Base-by-base conservation (phyloP, 2,888 invertebrate species). In the Helicoverpa assulta region DNA sequence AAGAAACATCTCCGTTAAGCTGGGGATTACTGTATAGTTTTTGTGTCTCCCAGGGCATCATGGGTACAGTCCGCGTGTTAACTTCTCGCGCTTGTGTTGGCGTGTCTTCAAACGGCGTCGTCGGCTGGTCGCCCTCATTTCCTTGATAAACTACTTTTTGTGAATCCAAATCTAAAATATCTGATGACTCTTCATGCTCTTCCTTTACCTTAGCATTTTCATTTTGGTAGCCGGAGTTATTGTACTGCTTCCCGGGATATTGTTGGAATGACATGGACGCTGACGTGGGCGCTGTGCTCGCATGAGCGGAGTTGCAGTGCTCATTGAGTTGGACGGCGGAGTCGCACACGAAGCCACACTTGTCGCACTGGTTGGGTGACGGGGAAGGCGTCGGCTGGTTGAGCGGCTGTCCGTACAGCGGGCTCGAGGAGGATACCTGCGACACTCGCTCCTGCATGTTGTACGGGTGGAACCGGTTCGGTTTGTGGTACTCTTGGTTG, bases 121-220 rank as follows among this genome's bases (percentile, higher is more conserved):
- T 93, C 54, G 90, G 91, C 63, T 90, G 91, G 47, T 95, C 95
- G 65, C 96, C 96, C 83, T 96, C 97, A 83, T 96, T 96, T 68
- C 97, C 97, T 79, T 96, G 96, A 85, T 97, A 97, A 1, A 98
- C 98, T 78, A 98, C 98, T 94, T 98, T 98, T 88, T 98, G 98
- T 1, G 98, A 98, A 89, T 98, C 98, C 73, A 98, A 94, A 90
- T 98, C 98, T 66, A 98, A 96, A 78, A 98, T 98, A 86, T 98
- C 98, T 16, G 97, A 97, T 58, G 97, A 97, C 70, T 97, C 97
- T 85, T 97, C 97, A 60, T 97, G 96, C 86, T 97, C 97, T 84
- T 96, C 96, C 86, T 97, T 97, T 0, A 96, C 83, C 76, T 96
- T 96, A 3, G 90, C 69, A 72, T 90, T 95, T 56, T 96, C 96